phyloP scores from a whole-genome alignment of 2,113 vertebrate species.

The Rhinopomastus cyanomelas region DNA sequence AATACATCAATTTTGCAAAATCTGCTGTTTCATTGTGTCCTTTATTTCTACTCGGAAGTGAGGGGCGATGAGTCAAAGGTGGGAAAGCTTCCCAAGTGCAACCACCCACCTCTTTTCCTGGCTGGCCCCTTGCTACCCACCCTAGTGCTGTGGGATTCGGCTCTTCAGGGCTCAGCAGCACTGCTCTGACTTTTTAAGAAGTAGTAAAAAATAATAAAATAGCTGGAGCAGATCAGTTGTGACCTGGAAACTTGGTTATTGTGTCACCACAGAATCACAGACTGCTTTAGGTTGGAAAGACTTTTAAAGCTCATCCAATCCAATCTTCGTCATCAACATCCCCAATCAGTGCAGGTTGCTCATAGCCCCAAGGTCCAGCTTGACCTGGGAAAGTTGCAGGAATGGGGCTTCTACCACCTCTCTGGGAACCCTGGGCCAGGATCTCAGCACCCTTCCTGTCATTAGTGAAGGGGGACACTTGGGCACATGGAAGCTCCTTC shows the following conservation, averaged over 20 bases:
- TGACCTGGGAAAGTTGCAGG: neutral
- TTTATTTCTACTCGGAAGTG: neutral
- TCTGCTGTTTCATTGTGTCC: neutral
- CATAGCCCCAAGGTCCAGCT: neutral
- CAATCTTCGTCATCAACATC: neutral
- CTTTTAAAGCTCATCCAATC: neutral
- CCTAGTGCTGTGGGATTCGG: neutral
- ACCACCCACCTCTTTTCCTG: neutral
- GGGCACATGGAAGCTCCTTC: neutral
- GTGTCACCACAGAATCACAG: no score
- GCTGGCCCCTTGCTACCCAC: neutral
- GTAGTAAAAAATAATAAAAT: no score
- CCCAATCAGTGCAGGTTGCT: neutral
- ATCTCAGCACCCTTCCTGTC: neutral
- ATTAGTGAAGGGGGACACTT: neutral
- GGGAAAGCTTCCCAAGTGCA: neutral
- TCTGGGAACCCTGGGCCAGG: neutral
- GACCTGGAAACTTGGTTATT: neutral
- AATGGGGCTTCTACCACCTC: neutral
- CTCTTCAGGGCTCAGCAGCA: neutral
- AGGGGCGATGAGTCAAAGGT: neutral
- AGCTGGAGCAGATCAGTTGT: no score
- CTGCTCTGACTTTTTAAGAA: neutral
- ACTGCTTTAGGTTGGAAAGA: no score
- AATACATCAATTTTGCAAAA: conserved; percentile 51